Evolutionary conservation across 2,888 invertebrate species (phyloP).

Genomic region (Choristoneura rosaceana): DNA sequence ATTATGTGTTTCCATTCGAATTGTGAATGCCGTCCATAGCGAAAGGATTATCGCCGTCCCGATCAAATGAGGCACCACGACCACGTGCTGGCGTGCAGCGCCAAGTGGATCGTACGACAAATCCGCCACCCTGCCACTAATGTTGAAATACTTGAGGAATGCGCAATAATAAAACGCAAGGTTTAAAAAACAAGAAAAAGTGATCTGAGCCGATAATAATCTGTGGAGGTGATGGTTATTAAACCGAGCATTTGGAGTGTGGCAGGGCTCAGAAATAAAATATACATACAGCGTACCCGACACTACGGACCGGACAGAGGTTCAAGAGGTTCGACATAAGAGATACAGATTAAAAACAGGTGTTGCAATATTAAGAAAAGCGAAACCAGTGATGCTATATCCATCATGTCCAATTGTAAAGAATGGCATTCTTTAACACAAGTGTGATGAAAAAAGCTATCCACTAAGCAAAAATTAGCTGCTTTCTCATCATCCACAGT

Average conservation of each 20-base stretch:
- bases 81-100: not conserved
- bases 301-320: not conserved
- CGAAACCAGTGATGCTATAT: no score
- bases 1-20: not conserved
- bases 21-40: not conserved
- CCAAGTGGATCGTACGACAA: not conserved
- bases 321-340: no score
- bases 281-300: not conserved
- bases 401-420: no score
- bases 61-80: not conserved
- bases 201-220: not conserved
- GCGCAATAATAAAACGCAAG: not conserved
- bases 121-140: not conserved
- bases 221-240: not conserved
- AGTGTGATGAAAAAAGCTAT: no score
- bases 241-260: not conserved
- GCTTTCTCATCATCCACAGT: no score
- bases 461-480: no score
- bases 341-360: no score
- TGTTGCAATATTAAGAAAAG: no score
- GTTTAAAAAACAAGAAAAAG: not conserved
- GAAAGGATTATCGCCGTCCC: not conserved
- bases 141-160: not conserved
- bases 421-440: no score
- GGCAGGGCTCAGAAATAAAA: conserved; percentile 5